Evolutionary conservation across 2,113 vertebrate species (phyloP).

Genomic region (Panthera uncia): DNA sequence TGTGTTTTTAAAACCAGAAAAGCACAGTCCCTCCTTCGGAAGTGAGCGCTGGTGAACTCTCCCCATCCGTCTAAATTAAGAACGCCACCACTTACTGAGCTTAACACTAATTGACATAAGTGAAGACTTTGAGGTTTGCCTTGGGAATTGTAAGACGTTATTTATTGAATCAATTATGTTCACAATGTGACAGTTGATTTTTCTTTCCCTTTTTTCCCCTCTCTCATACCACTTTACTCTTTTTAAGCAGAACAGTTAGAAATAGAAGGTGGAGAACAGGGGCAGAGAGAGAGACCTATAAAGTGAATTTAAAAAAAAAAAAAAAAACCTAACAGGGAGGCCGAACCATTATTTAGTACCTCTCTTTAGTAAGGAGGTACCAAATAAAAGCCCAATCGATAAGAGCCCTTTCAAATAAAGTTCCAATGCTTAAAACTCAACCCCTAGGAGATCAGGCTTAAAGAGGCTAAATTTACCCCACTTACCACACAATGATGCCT

Average conservation of each 20-base stretch:
- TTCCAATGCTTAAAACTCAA: slow-evolving; percentile 79
- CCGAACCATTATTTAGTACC: slow-evolving; percentile 59
- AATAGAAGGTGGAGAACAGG: slow-evolving; percentile 6
- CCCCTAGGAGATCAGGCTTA: slow-evolving; percentile 65
- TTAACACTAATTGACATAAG: slow-evolving; percentile 66
- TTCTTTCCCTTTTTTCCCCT: background rate
- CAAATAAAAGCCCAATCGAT: slow-evolving; percentile 82
- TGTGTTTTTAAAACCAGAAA: slow-evolving; percentile 7
- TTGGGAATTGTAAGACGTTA: slow-evolving; percentile 72
- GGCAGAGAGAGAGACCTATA: slow-evolving; percentile 40
- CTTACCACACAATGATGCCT: slow-evolving; percentile 58
- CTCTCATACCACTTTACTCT: slow-evolving; percentile 41
- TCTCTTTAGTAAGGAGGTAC: slow-evolving; percentile 75
- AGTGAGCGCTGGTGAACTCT: background rate
- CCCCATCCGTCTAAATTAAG: slow-evolving; percentile 49
- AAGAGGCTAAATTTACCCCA: slow-evolving; percentile 77
- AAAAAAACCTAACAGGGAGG: slow-evolving; percentile 58
- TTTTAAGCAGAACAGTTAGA: slow-evolving; percentile 56
- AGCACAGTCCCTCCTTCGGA: slow-evolving; percentile 10
- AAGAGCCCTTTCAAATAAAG: slow-evolving; percentile 79
- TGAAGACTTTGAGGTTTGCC: slow-evolving; percentile 67
- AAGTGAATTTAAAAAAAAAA: slow-evolving; percentile 35
- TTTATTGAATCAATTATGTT: slow-evolving; percentile 80
- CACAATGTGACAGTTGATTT: slow-evolving; percentile 69
- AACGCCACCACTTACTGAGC: slow-evolving; percentile 53